Base-by-base conservation (phyloP, 2,113 vertebrate species). In the Hystrix cristata region DNA sequence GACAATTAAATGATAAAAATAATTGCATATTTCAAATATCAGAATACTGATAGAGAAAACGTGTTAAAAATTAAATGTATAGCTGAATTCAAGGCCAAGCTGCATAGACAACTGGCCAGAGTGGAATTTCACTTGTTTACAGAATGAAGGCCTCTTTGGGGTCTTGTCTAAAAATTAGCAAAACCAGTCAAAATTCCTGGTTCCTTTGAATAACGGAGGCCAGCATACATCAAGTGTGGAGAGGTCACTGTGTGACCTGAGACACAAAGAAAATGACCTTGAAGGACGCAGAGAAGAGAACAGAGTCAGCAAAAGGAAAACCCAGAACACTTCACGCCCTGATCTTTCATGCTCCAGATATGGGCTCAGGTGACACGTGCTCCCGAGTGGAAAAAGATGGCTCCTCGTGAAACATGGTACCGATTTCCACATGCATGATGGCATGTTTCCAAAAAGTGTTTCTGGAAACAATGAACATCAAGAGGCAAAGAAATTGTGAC, bases 41-140 rank as follows among this genome's bases (percentile, higher is more conserved):
- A 16, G 55, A 57, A 46, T 0, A 4, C 16, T 34, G 43, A 7
- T 5, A 31, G 8, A 7, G 18, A n/a, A 69, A 27, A 34, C 16
- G 25, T 1, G 18, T 18, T 1, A 27, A 62, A 38, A 57, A 10
- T 2, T 27, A 19, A 64, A 74, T 4, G 13, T 14, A 5, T 18
- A 14, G 4, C 14, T 19, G 7, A 74, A 21, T 15, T 55, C 12
- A 23, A 25, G 12, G 34, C 55, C 65, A 14, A 12, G 6, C 16
- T 48, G 23, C 21, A 51, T 21, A 25, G 21, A 12, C 11, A 2
- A 0, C 2, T 13, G 8, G 8, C 13, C 2, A 48, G 27, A 27
- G 29, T 0, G 14, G 0, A 16, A 0, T 29, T 25, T 34, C 0
- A 0, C 4, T 67, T 1, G 13, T 10, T 29, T n/a, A 10, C 10